Evolutionary conservation across 2,888 invertebrate genomes (phyloP).

Genomic region (Clanis bilineata): DNA sequence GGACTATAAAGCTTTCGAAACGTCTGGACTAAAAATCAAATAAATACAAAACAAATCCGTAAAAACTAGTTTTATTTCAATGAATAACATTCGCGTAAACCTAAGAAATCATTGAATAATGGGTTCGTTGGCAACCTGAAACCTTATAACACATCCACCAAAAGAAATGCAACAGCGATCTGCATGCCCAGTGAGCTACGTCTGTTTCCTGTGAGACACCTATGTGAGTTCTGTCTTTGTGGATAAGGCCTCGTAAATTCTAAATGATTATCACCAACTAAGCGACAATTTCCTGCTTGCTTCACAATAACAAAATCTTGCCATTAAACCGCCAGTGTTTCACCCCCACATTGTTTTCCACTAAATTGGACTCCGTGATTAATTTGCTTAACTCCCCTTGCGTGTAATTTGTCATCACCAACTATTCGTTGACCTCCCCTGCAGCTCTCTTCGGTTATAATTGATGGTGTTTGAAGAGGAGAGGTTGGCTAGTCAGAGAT

Average conservation of each 20-base stretch:
- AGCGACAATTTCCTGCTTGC: background rate
- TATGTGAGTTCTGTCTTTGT: too few species aligned
- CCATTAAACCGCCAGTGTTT: constrained; percentile 36
- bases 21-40: too few species aligned
- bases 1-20: too few species aligned
- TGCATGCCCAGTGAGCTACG: too few species aligned
- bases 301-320: constrained; percentile 53
- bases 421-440: constrained; percentile 42
- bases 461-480: constrained; percentile 15
- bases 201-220: too few species aligned
- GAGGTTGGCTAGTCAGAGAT: constrained; percentile 25
- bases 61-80: too few species aligned
- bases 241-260: background rate
- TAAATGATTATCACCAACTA: background rate
- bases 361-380: constrained; percentile 76
- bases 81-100: too few species aligned
- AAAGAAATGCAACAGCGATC: too few species aligned
- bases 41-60: too few species aligned
- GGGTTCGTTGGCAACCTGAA: too few species aligned
- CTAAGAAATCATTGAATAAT: too few species aligned
- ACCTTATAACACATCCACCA: too few species aligned
- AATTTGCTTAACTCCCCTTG: constrained; percentile 76
- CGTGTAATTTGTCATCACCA: constrained; percentile 65
- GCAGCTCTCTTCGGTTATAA: constrained; percentile 22
- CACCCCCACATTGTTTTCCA: constrained; percentile 73